Base-by-base conservation (phyloP, 1,140 invertebrate genomes). In the Dreissena polymorpha region DNA sequence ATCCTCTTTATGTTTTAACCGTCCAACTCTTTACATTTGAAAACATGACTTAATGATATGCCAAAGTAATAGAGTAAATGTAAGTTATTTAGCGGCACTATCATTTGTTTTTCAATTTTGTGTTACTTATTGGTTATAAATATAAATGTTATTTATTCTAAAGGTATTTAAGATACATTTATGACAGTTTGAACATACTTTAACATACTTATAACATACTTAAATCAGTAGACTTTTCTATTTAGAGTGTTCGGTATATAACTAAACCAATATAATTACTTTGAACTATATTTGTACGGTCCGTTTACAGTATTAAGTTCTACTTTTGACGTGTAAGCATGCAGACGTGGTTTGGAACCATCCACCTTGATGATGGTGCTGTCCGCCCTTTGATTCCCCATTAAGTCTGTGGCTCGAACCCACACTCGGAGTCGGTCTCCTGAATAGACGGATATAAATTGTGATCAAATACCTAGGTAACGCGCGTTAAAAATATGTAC, bases 341-440 rank as follows among this genome's bases (percentile, higher is more conserved):
- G 39, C 39, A 39, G 39, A 2, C 39, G 39, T 14, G 78, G 78
- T 53, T 23, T 23, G 29, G 68, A 27, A 18, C 39, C 53, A 27
- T 80, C 78, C 14, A 55, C 27, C 0, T 39, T 74, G 7, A 83
- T 71, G 12, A 75, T 39, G 5, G 80, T 83, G 14, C 21, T 51
- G n/a, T 68, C 71, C 0, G 50, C 25, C 65, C 75, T 67, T 49
- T 13, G 29, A 25, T 83, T 83, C n/a, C 72, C 72, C 21, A 83
- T 39, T 10, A 76, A 5, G 53, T 83, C 80, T 14, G n/a, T 13
- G 2, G 71, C 80, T 68, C 64, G 29, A 13, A 83, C 63, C 71
- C 71, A 75, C 6, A 83, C 49, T 16, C 72, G 65, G 10, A 75
- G 10, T 14, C 64, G 57, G 78, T 81, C 78, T 16, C 53, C 68